Evolutionary conservation across 2,888 invertebrate genomes (phyloP), one percentile per base, ranked within the genome.

Genomic region (Ischnura elegans): DNA sequence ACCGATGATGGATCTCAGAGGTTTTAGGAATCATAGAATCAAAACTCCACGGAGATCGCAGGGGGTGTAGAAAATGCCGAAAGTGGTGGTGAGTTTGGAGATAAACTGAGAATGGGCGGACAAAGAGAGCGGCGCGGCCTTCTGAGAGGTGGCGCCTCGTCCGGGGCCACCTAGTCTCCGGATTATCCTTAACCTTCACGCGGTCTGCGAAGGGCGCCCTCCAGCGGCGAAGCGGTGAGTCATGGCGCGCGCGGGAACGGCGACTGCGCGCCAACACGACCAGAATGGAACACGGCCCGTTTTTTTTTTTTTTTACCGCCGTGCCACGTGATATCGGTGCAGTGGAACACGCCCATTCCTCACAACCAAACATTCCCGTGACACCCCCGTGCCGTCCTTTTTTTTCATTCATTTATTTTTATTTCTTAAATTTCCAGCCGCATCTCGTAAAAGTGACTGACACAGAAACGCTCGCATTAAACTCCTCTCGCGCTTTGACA

Each of bases 111-210:
- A 16, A 47, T 47, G 47, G 47, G 16, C 8, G 47, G 47, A 47
- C 8, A 47, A 47, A 47, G 47, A 47, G 16, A 47, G 47, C 6
- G 47, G 47, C 47, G 47, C 8, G n/a, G n/a, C n/a, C n/a, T n/a
- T n/a, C n/a, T n/a, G n/a, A n/a, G n/a, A n/a, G n/a, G n/a, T n/a
- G 25, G 25, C 61, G 61, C 61, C 8, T 8, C 8, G 61, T 61
- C 61, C n/a, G 61, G 55, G 61, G 61, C 61, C 61, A 61, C 61
- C 25, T 61, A 6, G 61, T 61, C 61, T 61, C 61, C 61, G 61
- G 61, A n/a, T 61, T 61, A 61, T 61, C 61, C 61, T 61, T 61
- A 61, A 61, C 61, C 61, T 61, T 61, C 61, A n/a, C 25, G 61
- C 19, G 25, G 61, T n/a, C 25, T 21, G 25, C 61, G 61, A 61